Conservation (phyloP, 2,797 vertebrate genomes). For the Rhynchonycteris naso region DNA sequence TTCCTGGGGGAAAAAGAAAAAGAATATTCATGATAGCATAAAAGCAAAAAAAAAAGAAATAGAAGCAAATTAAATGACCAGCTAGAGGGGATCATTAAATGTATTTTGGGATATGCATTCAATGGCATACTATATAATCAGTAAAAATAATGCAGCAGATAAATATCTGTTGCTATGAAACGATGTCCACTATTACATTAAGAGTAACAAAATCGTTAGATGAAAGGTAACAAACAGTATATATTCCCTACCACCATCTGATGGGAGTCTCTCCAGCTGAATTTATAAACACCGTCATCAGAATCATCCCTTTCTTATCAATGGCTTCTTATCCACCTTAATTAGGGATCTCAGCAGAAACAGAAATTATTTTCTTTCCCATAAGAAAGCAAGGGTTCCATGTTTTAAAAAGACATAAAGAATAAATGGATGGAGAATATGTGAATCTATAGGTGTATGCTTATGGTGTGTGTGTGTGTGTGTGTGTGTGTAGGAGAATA, state of each 20-base stretch:
- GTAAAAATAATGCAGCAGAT: not conserved
- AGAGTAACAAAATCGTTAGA: not conserved
- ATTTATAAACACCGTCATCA: not conserved
- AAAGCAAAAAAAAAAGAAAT: not conserved
- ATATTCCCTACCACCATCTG: not conserved
- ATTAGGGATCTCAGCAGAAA: not conserved
- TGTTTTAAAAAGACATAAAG: not conserved
- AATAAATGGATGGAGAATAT: not conserved
- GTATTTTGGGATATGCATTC: not conserved
- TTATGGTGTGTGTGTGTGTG: not conserved
- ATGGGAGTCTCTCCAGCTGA: not conserved
- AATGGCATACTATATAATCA: not conserved
- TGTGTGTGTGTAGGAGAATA: not conserved
- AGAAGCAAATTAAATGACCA: not conserved
- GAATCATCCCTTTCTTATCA: not conserved
- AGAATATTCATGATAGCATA: not conserved
- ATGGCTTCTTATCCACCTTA: not conserved
- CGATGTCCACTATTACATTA: not conserved
- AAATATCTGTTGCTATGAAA: not conserved
- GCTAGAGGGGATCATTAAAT: not conserved
- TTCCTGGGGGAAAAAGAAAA: no score
- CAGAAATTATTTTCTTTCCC: not conserved
- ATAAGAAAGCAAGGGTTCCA: not conserved
- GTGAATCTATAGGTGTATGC: not conserved
- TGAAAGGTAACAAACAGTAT: fast-evolving